Conservation (phyloP, 2,113 vertebrate species). For the Caretta caretta region DNA sequence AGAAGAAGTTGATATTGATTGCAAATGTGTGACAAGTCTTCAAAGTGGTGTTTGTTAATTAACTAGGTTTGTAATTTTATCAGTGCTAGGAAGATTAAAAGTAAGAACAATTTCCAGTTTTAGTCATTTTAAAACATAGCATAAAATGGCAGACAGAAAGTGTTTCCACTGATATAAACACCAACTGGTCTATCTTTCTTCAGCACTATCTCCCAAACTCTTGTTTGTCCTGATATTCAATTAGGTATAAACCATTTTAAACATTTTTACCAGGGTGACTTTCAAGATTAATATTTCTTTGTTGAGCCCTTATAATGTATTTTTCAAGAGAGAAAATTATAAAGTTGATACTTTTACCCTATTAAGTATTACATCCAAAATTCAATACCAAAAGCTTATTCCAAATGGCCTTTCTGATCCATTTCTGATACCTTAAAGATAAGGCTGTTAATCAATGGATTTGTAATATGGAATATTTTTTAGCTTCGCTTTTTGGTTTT, state of each 20-base stretch:
- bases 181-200: neutral
- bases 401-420: neutral
- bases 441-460: conserved; percentile 44
- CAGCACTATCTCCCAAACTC: neutral
- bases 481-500: conserved; percentile 15
- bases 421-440: no score
- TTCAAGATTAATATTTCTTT: conserved; percentile 33
- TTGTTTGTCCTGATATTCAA: neutral
- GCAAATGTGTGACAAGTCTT: neutral
- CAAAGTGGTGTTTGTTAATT: neutral
- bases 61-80: neutral
- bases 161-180: conserved; percentile 23
- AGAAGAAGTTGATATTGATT: conserved; percentile 12
- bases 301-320: conserved; percentile 1
- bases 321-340: conserved; percentile 15
- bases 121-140: conserved; percentile 14
- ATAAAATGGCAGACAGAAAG: neutral
- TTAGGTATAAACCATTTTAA: conserved; percentile 6
- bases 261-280: conserved; percentile 24
- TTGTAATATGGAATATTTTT: conserved; percentile 27
- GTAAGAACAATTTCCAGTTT: neutral
- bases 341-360: conserved; percentile 28
- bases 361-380: conserved; percentile 34
- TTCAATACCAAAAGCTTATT: conserved; percentile 15
- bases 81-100: neutral